Evolutionary conservation across 2,888 invertebrate species (phyloP), one percentile per base, ranked within the genome.

Genomic region (Tuberolachnus salignus): DNA sequence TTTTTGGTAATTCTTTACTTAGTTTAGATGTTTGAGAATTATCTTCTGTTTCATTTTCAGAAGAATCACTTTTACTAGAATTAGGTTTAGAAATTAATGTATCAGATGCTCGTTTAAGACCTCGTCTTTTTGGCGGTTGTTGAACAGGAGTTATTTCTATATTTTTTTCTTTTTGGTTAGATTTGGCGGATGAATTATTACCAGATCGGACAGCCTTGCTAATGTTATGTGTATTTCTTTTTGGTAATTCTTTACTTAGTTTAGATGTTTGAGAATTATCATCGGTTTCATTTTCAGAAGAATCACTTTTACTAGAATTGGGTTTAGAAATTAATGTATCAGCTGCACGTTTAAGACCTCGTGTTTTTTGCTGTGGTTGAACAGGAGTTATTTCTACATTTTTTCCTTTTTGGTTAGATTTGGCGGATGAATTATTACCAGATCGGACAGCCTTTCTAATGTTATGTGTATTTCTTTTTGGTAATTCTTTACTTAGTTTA

Each of bases 141-240:
- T n/a, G n/a, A n/a, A n/a, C n/a, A n/a, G n/a, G n/a, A n/a, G n/a
- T n/a, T n/a, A n/a, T n/a, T n/a, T n/a, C n/a, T n/a, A n/a, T n/a
- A n/a, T n/a, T 9, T 55, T 26, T 75, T 57, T 67, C 66, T 61
- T 21, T 64, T 23, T 23, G 3, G 19, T 49, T 63, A 42, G 21
- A 16, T 63, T 63, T 73, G 10, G 63, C 13, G 1, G 59, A 46
- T 13, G 13, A 57, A 11, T n/a, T 23, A 23, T 51, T 42, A 34
- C 51, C 16, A 42, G 21, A 0, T 42, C 16, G 19, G 51, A 51
- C 14, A 61, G 42, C 13, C 9, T 74, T 74, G n/a, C 9, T 69
- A 16, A 16, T 51, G 49, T 6, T 21, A 49, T 2, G 9, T 21
- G 19, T 64, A 6, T 44, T 19, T 64, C 42, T 44, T 64, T 44